phyloP scores from a whole-genome alignment of 2,113 vertebrate species.

The Psammodynastes pulverulentus region DNA sequence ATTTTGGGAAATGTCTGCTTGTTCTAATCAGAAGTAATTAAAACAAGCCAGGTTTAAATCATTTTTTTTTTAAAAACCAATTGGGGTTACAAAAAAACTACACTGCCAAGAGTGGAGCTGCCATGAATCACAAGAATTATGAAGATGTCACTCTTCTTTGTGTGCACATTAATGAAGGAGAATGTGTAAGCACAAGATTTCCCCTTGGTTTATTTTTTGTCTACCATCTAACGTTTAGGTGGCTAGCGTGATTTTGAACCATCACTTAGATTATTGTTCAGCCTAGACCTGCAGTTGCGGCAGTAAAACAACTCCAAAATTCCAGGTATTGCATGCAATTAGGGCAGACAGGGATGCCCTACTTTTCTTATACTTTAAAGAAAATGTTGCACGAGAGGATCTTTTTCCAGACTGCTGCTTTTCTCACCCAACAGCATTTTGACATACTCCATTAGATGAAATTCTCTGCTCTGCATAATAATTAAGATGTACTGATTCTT shows the following conservation, averaged over 20 bases:
- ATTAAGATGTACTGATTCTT: background rate
- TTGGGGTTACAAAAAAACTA: background rate
- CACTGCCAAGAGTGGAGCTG: background rate
- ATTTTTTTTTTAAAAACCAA: background rate
- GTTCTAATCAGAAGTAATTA: background rate
- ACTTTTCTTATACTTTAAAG: background rate
- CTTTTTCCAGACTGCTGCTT: background rate
- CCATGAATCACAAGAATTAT: background rate
- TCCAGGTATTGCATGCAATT: background rate
- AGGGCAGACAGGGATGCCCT: background rate
- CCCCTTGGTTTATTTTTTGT: background rate
- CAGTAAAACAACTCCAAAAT: background rate
- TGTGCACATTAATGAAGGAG: background rate
- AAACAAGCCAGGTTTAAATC: background rate
- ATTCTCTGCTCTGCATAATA: background rate
- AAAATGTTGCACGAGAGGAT: background rate
- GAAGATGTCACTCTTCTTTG: background rate
- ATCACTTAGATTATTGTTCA: background rate
- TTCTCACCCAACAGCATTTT: background rate
- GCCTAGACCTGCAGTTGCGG: background rate
- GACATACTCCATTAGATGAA: background rate
- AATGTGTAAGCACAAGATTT: background rate
- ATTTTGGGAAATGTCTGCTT: background rate
- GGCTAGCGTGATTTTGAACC: background rate
- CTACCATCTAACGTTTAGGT: background rate